phyloP scores from a whole-genome alignment of 1,140 invertebrate genomes.

The Megalonaias nervosa region DNA sequence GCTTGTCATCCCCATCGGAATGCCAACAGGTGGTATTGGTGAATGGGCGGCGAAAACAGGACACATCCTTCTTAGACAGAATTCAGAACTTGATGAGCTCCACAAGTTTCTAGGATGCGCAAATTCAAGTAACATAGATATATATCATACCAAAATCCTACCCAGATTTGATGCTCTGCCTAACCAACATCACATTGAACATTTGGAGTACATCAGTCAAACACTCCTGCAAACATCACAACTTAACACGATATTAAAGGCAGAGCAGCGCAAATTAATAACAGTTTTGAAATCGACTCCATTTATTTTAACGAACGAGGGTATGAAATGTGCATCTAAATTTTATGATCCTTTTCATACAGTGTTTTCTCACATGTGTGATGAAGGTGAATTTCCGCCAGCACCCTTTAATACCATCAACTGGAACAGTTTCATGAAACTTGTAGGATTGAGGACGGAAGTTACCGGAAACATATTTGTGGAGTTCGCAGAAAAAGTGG shows the following conservation, averaged over 20 bases:
- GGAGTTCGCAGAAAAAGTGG: constrained; percentile 16
- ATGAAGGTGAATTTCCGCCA: constrained; percentile 7
- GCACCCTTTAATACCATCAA: neutral
- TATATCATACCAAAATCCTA: constrained; percentile 3
- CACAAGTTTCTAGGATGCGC: constrained; percentile 5
- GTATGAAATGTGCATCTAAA: neutral
- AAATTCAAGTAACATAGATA: neutral
- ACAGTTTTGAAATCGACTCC: neutral
- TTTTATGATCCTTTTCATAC: neutral
- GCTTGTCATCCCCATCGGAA: neutral
- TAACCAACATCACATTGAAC: neutral
- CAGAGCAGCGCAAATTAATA: neutral
- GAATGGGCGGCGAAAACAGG: neutral
- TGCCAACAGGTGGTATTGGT: constrained; percentile 15
- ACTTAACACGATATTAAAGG: neutral
- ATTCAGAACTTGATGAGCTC: neutral
- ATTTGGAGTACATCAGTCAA: constrained; percentile 7
- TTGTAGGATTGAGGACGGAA: constrained; percentile 8
- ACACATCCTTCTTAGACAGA: neutral
- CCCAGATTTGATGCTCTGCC: constrained; percentile 1
- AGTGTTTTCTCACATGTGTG: neutral
- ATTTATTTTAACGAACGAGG: neutral
- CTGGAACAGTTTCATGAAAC: constrained; percentile 18
- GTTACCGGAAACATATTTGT: constrained; percentile 11
- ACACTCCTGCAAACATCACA: neutral